These are phyloP conservation scores for Orbicella faveolata DNA, from an alignment of 64 coral and sea anemone species.

Conservation along the genomic window DNA sequence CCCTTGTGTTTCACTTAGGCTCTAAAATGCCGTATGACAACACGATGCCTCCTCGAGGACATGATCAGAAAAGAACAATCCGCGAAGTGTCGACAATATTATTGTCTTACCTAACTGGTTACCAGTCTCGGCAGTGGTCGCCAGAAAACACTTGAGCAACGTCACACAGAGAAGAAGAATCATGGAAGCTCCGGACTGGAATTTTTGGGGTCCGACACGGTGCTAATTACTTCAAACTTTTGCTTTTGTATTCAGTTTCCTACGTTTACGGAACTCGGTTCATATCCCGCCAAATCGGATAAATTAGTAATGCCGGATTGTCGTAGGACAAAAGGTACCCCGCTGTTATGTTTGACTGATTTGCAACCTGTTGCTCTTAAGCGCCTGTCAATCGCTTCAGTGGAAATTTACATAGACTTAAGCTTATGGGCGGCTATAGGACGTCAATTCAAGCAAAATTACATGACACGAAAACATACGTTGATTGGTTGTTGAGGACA, in stretches of 20 bases:
- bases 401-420: neutral
- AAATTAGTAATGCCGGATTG: neutral
- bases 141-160: neutral
- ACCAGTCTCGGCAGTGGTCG: neutral
- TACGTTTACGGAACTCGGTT: neutral
- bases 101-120: neutral
- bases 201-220: no score
- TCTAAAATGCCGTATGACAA: no score
- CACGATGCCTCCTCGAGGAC: no score
- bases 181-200: neutral
- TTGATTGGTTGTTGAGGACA: no score
- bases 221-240: neutral
- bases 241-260: neutral
- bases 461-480: no score
- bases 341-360: neutral
- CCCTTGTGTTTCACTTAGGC: no score
- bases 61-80: no score
- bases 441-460: no score
- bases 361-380: neutral
- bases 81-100: neutral
- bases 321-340: neutral
- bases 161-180: neutral
- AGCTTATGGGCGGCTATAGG: neutral
- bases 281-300: neutral
- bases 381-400: no score